Evolutionary conservation across 2,888 invertebrate species (phyloP).

Genomic region (Watsonalla cultraria): DNA sequence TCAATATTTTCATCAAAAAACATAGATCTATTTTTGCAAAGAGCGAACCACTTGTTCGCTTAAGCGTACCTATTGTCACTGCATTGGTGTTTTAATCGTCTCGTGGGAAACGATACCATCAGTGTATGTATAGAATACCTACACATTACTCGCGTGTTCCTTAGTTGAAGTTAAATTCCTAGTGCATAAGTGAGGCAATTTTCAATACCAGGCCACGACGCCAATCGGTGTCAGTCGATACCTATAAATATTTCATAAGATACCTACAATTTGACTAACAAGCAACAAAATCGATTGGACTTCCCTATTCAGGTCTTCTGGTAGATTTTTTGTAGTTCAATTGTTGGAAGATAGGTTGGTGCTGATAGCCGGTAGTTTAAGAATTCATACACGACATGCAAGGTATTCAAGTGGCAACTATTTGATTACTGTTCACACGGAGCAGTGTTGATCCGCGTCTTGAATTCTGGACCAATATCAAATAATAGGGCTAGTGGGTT

Average conservation of each 20-base stretch:
- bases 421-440: too few species aligned
- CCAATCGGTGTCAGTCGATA: conserved; percentile 44
- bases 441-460: too few species aligned
- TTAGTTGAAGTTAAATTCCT: neutral
- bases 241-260: conserved; percentile 57
- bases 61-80: conserved; percentile 38
- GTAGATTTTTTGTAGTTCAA: too few species aligned
- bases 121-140: conserved; percentile 14
- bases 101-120: conserved; percentile 17
- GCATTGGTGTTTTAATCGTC: conserved; percentile 17
- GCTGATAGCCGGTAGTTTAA: too few species aligned
- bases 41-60: conserved; percentile 22
- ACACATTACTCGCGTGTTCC: conserved; percentile 18
- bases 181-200: neutral
- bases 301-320: neutral
- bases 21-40: neutral
- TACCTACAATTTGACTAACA: conserved; percentile 34
- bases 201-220: conserved; percentile 12
- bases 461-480: too few species aligned
- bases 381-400: too few species aligned
- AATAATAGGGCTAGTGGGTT: neutral
- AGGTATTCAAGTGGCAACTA: too few species aligned
- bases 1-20: too few species aligned
- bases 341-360: too few species aligned
- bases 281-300: conserved; percentile 26